These are phyloP conservation scores for Planiliza haematocheilus DNA, from an alignment of 2,113 vertebrate species.

Conservation along the genomic window DNA sequence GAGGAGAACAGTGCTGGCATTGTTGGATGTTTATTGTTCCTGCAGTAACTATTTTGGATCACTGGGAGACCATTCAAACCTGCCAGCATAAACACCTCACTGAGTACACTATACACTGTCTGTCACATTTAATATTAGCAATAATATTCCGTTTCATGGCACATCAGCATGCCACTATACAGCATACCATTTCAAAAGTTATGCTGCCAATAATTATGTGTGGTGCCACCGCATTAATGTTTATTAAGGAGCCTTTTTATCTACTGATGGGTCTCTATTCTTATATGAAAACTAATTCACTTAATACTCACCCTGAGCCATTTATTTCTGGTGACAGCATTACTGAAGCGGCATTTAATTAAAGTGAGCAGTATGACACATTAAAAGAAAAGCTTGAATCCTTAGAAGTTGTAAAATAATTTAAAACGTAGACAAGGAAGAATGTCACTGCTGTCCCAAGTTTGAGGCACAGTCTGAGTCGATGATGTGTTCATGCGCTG, in stretches of 20 bases:
- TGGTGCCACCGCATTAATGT: too few species aligned
- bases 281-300: not conserved
- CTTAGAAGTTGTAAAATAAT: too few species aligned
- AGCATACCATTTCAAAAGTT: not conserved
- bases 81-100: conserved; percentile 28
- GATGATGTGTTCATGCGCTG: not conserved
- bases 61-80: conserved; percentile 42
- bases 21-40: conserved; percentile 54
- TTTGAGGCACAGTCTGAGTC: not conserved
- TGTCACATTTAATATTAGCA: conserved; percentile 6
- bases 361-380: not conserved
- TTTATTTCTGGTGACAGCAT: not conserved
- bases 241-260: too few species aligned
- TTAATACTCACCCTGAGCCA: too few species aligned
- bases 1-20: conserved; percentile 19
- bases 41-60: conserved; percentile 49
- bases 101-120: conserved; percentile 8
- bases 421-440: not conserved
- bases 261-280: not conserved
- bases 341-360: not conserved
- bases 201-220: not conserved
- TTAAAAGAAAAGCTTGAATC: too few species aligned
- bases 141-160: not conserved
- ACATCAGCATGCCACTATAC: not conserved
- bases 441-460: not conserved